Evolutionary conservation across 2,888 invertebrate genomes (phyloP), one percentile per base, ranked within the genome.

Genomic region (Oscheius sp.): DNA sequence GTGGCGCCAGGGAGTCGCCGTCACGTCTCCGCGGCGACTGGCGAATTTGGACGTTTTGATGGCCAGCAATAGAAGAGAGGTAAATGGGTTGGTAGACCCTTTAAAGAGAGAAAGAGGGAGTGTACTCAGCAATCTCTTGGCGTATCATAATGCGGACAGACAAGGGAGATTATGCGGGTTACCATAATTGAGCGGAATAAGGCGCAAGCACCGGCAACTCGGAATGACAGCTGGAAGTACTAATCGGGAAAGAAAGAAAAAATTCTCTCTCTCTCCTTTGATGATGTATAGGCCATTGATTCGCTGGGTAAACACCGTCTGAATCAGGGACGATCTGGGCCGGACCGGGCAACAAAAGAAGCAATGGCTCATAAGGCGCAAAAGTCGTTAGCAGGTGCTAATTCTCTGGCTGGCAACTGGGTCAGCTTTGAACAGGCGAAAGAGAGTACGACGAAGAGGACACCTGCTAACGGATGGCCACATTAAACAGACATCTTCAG

Each of bases 361-460:
- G 49, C 46, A 18, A 43, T 43, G 66, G 66, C 66, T 66, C 66
- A 66, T 66, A 27, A 52, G 66, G 66, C 66, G 27, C 66, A 66
- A 66, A 66, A 66, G 66, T 66, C 66, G 66, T 66, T 66, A 66
- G 66, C 27, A 66, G 66, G 66, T 66, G 66, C 66, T 66, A 66
- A 66, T 66, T 64, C 66, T 35, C 43, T 66, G 12, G 16, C n/a
- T 18, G 35, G 5, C 35, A 66, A 66, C 27, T 66, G 52, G 66
- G 66, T 66, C 66, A 66, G 66, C 66, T 66, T 66, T 66, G 66
- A 66, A 66, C 66, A 66, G 49, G 43, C 3, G 49, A 3, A 5
- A 49, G 49, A 13, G 35, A 58, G 27, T 12, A 41, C 13, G 43
- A 61, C 61, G n/a, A 18, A 0, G 23, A 21, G 43, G 27, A 29